Conservation (phyloP, 2,113 vertebrate species). For the Acinonyx jubatus region DNA sequence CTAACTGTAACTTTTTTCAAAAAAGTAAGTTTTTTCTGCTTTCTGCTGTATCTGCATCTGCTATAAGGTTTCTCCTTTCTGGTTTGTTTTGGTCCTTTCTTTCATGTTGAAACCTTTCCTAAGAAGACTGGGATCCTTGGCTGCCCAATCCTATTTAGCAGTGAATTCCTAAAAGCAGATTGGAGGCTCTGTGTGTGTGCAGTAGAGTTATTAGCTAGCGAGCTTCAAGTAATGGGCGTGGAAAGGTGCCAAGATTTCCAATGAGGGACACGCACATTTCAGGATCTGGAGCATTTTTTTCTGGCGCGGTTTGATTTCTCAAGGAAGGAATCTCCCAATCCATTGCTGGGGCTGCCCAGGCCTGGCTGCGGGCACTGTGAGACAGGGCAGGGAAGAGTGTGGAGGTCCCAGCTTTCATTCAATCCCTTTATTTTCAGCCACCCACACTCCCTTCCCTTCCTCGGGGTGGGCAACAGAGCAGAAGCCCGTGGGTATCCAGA, state of each 20-base stretch:
- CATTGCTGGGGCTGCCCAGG: background rate
- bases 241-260: background rate
- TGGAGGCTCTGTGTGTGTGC: background rate
- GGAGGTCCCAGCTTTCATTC: background rate
- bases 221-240: background rate
- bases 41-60: background rate
- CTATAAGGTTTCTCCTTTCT: background rate
- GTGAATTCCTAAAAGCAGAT: background rate
- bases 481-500: too few species aligned
- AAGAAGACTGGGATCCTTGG: background rate
- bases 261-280: background rate
- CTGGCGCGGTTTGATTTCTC: background rate
- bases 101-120: background rate
- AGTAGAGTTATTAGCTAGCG: background rate
- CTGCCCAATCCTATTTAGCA: background rate
- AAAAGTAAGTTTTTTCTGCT: background rate
- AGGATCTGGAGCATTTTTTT: background rate
- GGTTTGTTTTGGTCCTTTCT: background rate
- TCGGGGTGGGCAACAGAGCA: accelerated
- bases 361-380: background rate
- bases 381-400: background rate
- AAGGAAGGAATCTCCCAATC: background rate
- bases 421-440: background rate
- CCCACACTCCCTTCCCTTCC: background rate
- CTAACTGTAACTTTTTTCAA: background rate